A percentile compares a stretch with the other conserved stretches of the same genome.
Conservation (phyloP, 2,797 vertebrate genomes). For the Nannoperca australis region DNA sequence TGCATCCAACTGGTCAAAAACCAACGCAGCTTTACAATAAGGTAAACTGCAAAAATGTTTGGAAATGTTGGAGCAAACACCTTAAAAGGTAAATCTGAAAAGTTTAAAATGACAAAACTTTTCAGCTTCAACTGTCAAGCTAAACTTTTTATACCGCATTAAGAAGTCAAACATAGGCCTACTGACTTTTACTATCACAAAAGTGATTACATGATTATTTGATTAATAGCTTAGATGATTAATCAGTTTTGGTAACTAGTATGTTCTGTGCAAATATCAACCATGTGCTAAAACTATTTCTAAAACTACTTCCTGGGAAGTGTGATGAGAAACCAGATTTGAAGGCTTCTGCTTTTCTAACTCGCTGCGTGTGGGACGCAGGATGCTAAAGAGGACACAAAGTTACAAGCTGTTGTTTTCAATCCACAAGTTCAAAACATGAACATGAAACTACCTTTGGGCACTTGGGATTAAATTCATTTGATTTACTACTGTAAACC, state of each 20-base stretch:
- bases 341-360: constrained; percentile 23
- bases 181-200: not conserved
- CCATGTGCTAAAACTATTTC: not conserved
- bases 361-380: constrained; percentile 30
- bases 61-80: not conserved
- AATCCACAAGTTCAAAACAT: constrained; percentile 50
- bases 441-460: constrained; percentile 68
- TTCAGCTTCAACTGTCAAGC: not conserved
- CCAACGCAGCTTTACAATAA: not conserved
- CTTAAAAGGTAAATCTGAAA: not conserved
- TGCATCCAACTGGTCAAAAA: too few species aligned
- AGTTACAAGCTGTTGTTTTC: constrained; percentile 62
- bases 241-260: not conserved
- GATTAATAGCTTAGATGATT: not conserved
- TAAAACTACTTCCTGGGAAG: constrained; percentile 16
- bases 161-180: not conserved
- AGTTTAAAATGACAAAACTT: not conserved
- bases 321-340: constrained; percentile 40
- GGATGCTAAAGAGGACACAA: constrained; percentile 52
- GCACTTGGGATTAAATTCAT: constrained; percentile 61
- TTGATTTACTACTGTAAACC: constrained; percentile 55
- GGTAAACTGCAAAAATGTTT: not conserved
- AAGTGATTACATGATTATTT: too few species aligned
- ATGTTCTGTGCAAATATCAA: not conserved
- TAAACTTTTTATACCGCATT: not conserved